Conservation (phyloP, 1,140 invertebrate genomes). For the Saxidomus purpurata region DNA sequence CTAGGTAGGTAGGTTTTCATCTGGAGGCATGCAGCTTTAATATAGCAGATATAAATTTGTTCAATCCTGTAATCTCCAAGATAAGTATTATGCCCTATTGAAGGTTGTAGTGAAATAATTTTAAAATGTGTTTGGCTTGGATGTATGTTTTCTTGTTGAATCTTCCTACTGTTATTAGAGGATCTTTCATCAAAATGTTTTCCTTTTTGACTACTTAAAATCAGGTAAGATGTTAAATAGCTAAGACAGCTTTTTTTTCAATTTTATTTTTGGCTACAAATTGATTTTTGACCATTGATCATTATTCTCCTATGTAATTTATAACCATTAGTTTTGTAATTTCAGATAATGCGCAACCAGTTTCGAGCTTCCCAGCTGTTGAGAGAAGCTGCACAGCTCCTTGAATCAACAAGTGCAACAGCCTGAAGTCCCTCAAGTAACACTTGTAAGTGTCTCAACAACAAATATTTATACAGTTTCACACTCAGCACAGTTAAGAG, state of each 20-base stretch:
- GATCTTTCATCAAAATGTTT: too few relatives aligned
- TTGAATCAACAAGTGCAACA: background rate
- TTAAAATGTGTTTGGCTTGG: too few relatives aligned
- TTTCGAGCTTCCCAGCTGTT: conserved; percentile 4
- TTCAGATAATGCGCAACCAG: conserved; percentile 24
- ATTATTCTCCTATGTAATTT: background rate
- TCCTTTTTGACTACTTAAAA: too few relatives aligned
- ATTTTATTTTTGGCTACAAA: background rate
- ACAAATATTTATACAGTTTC: background rate
- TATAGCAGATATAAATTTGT: too few relatives aligned
- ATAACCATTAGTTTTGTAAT: conserved; percentile 4
- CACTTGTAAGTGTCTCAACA: background rate
- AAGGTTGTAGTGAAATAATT: too few relatives aligned
- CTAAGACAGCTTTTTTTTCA: background rate
- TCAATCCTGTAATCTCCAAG: too few relatives aligned
- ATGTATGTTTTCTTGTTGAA: too few relatives aligned
- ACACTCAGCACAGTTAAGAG: conserved; percentile 19
- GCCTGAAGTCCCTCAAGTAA: background rate
- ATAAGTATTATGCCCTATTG: too few relatives aligned
- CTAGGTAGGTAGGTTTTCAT: too few relatives aligned
- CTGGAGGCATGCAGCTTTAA: too few relatives aligned
- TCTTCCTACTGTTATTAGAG: too few relatives aligned
- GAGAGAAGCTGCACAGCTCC: conserved; percentile 4
- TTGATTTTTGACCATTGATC: background rate
- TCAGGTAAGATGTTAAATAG: background rate